These are phyloP conservation scores for Microchrysa polita DNA, from an alignment of 2,888 invertebrate species.

Conservation along the genomic window DNA sequence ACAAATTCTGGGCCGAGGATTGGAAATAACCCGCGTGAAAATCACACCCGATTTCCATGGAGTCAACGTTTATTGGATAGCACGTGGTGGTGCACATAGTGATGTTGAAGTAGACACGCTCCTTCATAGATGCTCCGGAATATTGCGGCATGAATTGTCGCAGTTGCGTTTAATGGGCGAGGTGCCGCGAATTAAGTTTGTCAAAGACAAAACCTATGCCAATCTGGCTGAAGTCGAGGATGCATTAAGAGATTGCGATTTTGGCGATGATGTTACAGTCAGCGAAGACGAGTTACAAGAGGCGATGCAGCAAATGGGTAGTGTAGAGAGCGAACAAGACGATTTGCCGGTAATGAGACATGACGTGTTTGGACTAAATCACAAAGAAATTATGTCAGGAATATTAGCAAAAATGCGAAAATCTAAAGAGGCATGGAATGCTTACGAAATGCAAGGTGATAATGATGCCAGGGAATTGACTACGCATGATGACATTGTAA, in stretches of 20 bases:
- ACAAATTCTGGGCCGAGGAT: constrained; percentile 71
- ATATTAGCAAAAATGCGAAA: constrained; percentile 67
- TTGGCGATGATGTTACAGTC: constrained; percentile 70
- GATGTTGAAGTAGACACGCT: constrained; percentile 68
- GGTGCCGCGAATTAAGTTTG: constrained; percentile 78
- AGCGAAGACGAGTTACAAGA: constrained; percentile 3
- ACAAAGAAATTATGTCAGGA: constrained; percentile 70
- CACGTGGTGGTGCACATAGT: constrained; percentile 68
- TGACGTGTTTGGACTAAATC: constrained; percentile 76
- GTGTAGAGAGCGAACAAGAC: constrained; percentile 48
- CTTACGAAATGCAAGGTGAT: constrained; percentile 52
- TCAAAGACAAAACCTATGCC: constrained; percentile 73
- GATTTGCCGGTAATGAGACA: constrained; percentile 76
- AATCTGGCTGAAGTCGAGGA: constrained; percentile 70
- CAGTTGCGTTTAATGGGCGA: constrained; percentile 78
- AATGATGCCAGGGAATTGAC: neutral
- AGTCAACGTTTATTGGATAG: constrained; percentile 79
- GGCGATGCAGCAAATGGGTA: neutral
- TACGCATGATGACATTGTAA: neutral
- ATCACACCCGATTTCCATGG: constrained; percentile 73
- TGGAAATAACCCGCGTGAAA: constrained; percentile 78
- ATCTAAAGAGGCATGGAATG: constrained; percentile 68
- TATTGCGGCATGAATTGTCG: constrained; percentile 76
- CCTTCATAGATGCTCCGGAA: constrained; percentile 69
- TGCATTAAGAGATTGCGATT: constrained; percentile 71